Evolutionary conservation across 2,113 vertebrate genomes (phyloP).

Genomic region (Bufo gargarizans): DNA sequence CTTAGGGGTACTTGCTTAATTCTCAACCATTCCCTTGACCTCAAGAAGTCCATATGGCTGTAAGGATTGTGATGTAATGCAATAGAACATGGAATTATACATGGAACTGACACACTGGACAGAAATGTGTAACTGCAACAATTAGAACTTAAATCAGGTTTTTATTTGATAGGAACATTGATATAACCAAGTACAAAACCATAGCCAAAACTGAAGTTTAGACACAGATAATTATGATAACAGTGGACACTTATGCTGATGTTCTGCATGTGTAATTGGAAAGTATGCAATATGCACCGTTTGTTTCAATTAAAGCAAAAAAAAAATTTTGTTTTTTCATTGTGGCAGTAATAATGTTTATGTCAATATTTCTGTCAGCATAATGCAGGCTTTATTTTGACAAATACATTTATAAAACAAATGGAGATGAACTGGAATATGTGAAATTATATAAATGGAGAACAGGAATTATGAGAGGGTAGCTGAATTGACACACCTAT

Average conservation of each 20-base stretch:
- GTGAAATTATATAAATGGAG: not conserved
- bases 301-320: slow-evolving; percentile 77
- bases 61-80: slow-evolving; percentile 77
- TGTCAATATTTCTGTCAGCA: slow-evolving; percentile 68
- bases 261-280: slow-evolving; percentile 78
- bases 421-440: not conserved
- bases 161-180: slow-evolving; percentile 85
- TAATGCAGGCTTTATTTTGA: slow-evolving; percentile 54
- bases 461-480: not conserved
- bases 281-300: slow-evolving; percentile 75
- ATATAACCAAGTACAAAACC: slow-evolving; percentile 79
- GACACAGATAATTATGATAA: slow-evolving; percentile 87
- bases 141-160: slow-evolving; percentile 84
- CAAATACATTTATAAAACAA: not conserved
- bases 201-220: slow-evolving; percentile 84
- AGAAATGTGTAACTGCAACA: slow-evolving; percentile 87
- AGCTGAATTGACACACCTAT: not conserved
- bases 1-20: not conserved
- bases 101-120: slow-evolving; percentile 77
- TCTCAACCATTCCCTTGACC: not conserved
- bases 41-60: slow-evolving; percentile 10
- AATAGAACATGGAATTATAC: slow-evolving; percentile 70
- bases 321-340: slow-evolving; percentile 66
- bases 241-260: slow-evolving; percentile 77
- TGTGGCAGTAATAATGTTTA: slow-evolving; percentile 65